Percentiles rank a stretch among this genome's conserved stretches.
phyloP scores from a whole-genome alignment of 2,888 invertebrate genomes.

The Platycnemis pennipes region DNA sequence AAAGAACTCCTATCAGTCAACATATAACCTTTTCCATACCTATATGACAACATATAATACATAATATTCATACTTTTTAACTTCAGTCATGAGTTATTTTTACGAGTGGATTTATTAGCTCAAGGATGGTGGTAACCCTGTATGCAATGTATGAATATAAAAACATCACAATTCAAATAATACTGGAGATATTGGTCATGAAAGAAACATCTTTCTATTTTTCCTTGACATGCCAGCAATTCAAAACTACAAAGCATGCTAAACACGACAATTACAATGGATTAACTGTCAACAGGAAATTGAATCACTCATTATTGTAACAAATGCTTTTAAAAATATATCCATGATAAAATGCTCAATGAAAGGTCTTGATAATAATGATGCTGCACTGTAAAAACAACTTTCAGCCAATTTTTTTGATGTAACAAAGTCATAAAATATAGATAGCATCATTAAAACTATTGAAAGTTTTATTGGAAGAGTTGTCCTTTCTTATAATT shows the following conservation, averaged over 20 bases:
- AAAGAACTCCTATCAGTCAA: background rate
- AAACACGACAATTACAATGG: slow-evolving; percentile 43
- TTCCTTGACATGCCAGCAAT: slow-evolving; percentile 54
- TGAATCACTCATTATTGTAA: background rate
- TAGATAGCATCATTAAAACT: background rate
- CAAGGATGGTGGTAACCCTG: no score
- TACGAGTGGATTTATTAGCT: no score
- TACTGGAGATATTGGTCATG: slow-evolving; percentile 66
- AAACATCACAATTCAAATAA: slow-evolving; percentile 65
- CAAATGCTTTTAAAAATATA: background rate
- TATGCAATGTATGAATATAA: slow-evolving; percentile 29
- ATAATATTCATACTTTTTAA: no score
- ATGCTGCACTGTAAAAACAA: background rate
- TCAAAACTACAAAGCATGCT: slow-evolving; percentile 33
- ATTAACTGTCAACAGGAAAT: slow-evolving; percentile 1
- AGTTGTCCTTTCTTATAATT: background rate
- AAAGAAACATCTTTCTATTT: slow-evolving; percentile 46
- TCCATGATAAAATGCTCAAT: background rate
- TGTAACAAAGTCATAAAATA: background rate
- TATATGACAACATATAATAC: no score
- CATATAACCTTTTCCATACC: no score
- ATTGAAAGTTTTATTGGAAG: background rate
- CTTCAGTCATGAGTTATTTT: no score
- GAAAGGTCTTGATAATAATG: background rate
- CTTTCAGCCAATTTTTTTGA: background rate